Evolutionary conservation across 92 coral and sea anemone species (phyloP), one percentile per base, ranked within the genome.

Genomic region (Phenganax subtilis): DNA sequence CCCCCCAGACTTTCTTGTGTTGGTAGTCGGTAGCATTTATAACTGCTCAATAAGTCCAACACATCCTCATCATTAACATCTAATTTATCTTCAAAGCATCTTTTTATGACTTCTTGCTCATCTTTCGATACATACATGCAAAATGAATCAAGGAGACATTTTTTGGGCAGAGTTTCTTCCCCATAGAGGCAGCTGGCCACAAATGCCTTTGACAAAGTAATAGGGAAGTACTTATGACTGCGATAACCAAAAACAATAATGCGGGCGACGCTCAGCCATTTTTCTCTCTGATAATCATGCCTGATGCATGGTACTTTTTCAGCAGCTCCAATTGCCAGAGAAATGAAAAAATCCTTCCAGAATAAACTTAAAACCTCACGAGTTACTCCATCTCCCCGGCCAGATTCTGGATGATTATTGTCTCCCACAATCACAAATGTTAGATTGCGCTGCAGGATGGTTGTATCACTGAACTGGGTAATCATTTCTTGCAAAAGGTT

Each of bases 271-370:
- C 81, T 82, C 51, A 17, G 68, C 85, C 85, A 82, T 57, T 82
- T 28, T 30, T 71, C 29, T 44, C 54, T 47, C 80, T 82, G 85
- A 65, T 82, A 82, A 31, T 82, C 85, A 72, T 82, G 85, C 29
- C 81, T 12, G 25, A 82, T 58, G 25, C 55, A 71, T 8, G 85
- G 81, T 15, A 84, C 86, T 56, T 56, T 56, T 15, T 56, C 60
- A 56, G 60, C 9, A 9, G 60, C 9, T 56, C 60, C 60, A 56
- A 56, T 15, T 15, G 60, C 9, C 60, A 56, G 60, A 56, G 60
- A 9, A 56, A 56, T 56, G 15, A 15, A 9, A 15, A 56, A 56
- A 9, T 56, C 60, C 10, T 15, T 56, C 60, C 60, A 56, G 15
- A 56, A 56, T 9, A 56, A 15, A 56, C 60, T 56, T 15, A 56